These are phyloP conservation scores for Pelosia muscerda DNA, from an alignment of 2,888 invertebrate genomes.

Conservation along the genomic window DNA sequence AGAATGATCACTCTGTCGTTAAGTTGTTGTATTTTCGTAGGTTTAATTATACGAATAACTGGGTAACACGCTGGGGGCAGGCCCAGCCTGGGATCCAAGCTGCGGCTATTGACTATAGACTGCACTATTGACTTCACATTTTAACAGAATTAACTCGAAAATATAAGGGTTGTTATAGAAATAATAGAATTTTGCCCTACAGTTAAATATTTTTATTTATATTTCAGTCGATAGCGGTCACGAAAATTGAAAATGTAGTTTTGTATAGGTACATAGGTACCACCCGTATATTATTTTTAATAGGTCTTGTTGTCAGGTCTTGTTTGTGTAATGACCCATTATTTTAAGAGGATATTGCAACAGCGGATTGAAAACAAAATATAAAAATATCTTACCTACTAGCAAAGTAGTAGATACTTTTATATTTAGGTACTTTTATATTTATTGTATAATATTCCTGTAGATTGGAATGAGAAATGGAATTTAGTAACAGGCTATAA, in stretches of 20 bases:
- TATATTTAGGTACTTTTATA: conserved; percentile 15
- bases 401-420: conserved; percentile 5
- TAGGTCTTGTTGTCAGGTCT: background rate
- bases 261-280: conserved; percentile 9
- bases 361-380: conserved; percentile 12
- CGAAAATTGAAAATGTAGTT: background rate
- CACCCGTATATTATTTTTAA: background rate
- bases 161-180: background rate
- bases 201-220: background rate
- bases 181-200: conserved; percentile 20
- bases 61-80: too few species aligned
- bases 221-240: background rate
- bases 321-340: background rate
- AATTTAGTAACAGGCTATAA: conserved; percentile 24
- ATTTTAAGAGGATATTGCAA: background rate
- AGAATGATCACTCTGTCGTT: too few species aligned
- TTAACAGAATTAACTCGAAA: background rate
- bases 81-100: too few species aligned
- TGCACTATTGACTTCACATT: too few species aligned
- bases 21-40: too few species aligned
- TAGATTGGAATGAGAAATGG: conserved; percentile 22
- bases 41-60: too few species aligned
- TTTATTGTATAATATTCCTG: conserved; percentile 25
- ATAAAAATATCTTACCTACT: background rate
- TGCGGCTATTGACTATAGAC: too few species aligned